Percentiles rank a stretch among this genome's conserved stretches.
Evolutionary conservation across 1,140 invertebrate species (phyloP).

Genomic region (Ostrea denselamellosa): DNA sequence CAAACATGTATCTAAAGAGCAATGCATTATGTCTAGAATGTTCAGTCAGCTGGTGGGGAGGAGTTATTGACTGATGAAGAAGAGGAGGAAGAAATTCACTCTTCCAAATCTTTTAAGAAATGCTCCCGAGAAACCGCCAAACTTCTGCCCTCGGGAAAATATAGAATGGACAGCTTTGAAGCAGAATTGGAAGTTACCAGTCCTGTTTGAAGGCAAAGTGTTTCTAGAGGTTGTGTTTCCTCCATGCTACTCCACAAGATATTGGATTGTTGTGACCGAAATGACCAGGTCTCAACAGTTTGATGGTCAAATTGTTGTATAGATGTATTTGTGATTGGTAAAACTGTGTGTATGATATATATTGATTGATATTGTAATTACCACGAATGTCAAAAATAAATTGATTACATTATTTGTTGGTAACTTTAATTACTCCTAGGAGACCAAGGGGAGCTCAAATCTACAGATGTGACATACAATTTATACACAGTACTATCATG

Average conservation of each 20-base stretch:
- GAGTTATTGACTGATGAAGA: conserved; percentile 51
- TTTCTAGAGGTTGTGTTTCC: no score
- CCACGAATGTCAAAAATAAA: no score
- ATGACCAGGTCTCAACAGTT: background rate
- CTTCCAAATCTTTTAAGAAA: conserved; percentile 5
- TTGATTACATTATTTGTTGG: no score
- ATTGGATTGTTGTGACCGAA: background rate
- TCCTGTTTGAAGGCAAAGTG: background rate
- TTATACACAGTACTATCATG: no score
- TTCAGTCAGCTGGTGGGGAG: background rate
- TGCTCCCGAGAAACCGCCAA: conserved; percentile 42
- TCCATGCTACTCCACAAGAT: background rate
- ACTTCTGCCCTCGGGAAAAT: conserved; percentile 38
- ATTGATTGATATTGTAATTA: no score
- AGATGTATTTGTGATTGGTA: no score
- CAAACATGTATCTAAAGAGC: no score
- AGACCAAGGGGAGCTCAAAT: background rate
- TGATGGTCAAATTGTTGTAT: background rate
- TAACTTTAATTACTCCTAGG: background rate
- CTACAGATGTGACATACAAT: background rate
- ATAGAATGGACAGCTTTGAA: conserved; percentile 54
- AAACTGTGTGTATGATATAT: no score
- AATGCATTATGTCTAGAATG: conserved; percentile 16
- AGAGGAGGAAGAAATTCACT: conserved; percentile 39
- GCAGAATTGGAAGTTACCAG: conserved; percentile 43